Base-by-base conservation (phyloP, 2,797 vertebrate species). In the Sebastes steindachneri region DNA sequence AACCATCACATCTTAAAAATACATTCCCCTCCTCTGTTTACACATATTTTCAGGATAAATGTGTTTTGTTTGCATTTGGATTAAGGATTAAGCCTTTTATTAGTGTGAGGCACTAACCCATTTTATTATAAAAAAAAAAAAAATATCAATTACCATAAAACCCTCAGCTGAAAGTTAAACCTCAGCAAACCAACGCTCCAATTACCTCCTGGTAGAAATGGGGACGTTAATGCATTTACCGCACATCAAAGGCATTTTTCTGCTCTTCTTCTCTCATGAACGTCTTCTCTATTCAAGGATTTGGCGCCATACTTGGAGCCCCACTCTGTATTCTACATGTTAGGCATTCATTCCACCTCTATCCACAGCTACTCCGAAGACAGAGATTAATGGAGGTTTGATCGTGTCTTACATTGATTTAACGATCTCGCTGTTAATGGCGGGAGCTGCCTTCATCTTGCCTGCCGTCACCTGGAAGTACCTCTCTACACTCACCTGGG, bases 151-250 rank as follows among this genome's bases (percentile, higher is more conserved):
- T 84, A 80, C n/a, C 69, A 68, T 81, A 77, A 82, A 83, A 79
- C 51, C 79, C 68, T 48, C 23, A 64, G 58, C 76, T 84, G 68
- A 77, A 88, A 86, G 59, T 75, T 80, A 86, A 85, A 85, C 54
- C 77, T 83, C 48, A 31, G 59, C 48, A 82, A 86, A 85, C 70
- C 73, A 82, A 68, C 57, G 58, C 45, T 84, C 26, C 79, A 82
- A 84, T 89, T 83, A 85, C 60, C 37, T 85, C 70, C 58, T 80
- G 63, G 55, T 63, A 64, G 73, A 80, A 82, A 75, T 60, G 41
- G 60, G 60, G 80, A 51, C 31, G 28, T 83, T 76, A 58, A 85
- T 84, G 68, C 12, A 25, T 89, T 88, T 73, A 79, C 12, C 5
- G 25, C 23, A 82, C 79, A 81, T 89, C 71, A 84, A 88, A 89